phyloP scores from a whole-genome alignment of 2,888 invertebrate species.

The Drosophila paramelanica region DNA sequence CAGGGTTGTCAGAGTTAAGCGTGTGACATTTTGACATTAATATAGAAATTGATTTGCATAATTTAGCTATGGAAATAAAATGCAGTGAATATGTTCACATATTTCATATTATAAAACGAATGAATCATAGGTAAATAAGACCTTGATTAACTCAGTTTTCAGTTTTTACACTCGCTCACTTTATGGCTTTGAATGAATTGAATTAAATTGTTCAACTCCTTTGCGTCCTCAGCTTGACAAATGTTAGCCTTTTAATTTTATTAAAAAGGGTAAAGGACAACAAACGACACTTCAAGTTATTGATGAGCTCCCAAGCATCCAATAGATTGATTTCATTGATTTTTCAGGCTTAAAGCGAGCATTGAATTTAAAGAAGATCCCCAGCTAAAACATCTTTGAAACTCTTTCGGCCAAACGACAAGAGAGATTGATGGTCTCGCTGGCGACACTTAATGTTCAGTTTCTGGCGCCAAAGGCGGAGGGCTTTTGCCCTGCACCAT shows the following conservation, averaged over 20 bases:
- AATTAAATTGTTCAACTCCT: slow-evolving; percentile 31
- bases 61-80: slow-evolving; percentile 1
- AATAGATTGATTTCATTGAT: slow-evolving; percentile 69
- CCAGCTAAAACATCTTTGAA: slow-evolving; percentile 8
- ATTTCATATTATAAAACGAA: too few relatives aligned
- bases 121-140: not conserved
- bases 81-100: too few relatives aligned
- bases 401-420: slow-evolving; percentile 6
- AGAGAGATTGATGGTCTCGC: slow-evolving; percentile 67
- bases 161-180: not conserved
- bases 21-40: slow-evolving; percentile 23
- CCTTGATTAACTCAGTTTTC: not conserved
- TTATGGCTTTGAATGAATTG: slow-evolving; percentile 18
- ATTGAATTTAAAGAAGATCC: slow-evolving; percentile 32
- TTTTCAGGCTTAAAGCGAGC: slow-evolving; percentile 54
- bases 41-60: slow-evolving; percentile 17
- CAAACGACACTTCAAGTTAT: slow-evolving; percentile 44
- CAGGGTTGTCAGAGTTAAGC: slow-evolving; percentile 1
- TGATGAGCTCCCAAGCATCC: slow-evolving; percentile 39
- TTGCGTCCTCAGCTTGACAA: slow-evolving; percentile 39
- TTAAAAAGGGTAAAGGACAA: slow-evolving; percentile 53
- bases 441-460: slow-evolving; percentile 65
- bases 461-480: slow-evolving; percentile 42
- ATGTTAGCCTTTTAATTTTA: slow-evolving; percentile 57
- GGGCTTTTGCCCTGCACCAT: slow-evolving; percentile 27